These are phyloP conservation scores for Halisarca cf. caerulea DNA, from an alignment of 37 sponge, comb jelly and placozoan genomes.

Conservation along the genomic window DNA sequence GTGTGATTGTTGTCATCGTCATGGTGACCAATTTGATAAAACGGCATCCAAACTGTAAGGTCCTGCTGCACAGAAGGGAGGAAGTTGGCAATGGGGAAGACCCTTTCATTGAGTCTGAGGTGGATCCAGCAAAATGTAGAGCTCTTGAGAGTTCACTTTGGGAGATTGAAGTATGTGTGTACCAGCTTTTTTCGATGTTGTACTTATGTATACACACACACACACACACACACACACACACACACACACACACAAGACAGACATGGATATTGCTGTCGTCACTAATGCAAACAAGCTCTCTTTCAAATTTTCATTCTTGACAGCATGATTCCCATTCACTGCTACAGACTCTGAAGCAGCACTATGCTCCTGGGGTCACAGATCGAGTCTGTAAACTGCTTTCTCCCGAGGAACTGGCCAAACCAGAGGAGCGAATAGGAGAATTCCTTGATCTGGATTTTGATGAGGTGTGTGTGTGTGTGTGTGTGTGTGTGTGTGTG, in stretches of 20 bases:
- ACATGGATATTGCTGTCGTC: too few species aligned
- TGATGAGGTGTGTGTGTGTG: slow-evolving; percentile 28
- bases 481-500: too few species aligned
- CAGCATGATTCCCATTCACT: too few species aligned
- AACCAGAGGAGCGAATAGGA: slow-evolving; percentile 53
- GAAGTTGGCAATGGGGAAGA: slow-evolving; percentile 17
- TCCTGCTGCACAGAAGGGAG: slow-evolving; percentile 75
- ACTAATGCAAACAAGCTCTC: too few species aligned
- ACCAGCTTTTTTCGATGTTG: too few species aligned
- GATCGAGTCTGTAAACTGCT: slow-evolving; percentile 54
- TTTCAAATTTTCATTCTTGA: too few species aligned
- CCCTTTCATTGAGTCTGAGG: slow-evolving; percentile 27
- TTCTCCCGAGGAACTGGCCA: slow-evolving; percentile 36
- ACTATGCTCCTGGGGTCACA: slow-evolving; percentile 78
- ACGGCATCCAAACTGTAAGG: slow-evolving; percentile 89
- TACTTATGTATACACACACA: not conserved
- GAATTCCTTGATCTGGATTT: slow-evolving; percentile 46
- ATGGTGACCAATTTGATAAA: slow-evolving; percentile 84
- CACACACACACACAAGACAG: not conserved
- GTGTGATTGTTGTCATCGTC: slow-evolving; percentile 67
- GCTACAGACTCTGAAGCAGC: slow-evolving; percentile 82
- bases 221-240: not conserved
- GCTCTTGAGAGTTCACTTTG: slow-evolving; percentile 97
- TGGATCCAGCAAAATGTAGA: slow-evolving; percentile 73
- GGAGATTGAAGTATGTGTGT: slow-evolving; percentile 87